phyloP scores from a whole-genome alignment of 2,888 invertebrate species.

The Dasysyrphus albostriatus region DNA sequence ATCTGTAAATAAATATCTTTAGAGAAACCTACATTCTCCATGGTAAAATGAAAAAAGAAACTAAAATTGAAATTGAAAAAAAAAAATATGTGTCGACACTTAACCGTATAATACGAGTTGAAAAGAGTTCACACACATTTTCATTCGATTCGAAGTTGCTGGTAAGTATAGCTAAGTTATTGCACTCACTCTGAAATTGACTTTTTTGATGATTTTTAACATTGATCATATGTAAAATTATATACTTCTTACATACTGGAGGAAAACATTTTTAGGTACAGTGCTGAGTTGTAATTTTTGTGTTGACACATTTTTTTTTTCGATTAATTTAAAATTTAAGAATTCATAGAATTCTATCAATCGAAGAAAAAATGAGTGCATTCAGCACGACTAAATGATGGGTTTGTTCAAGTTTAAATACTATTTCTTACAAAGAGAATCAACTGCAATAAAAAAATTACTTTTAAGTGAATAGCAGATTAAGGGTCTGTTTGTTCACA shows the following conservation, averaged over 20 bases:
- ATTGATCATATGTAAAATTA: neutral
- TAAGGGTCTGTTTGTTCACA: too few species aligned
- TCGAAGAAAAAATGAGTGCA: too few species aligned
- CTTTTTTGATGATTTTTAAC: conserved; percentile 37
- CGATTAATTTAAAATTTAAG: too few species aligned
- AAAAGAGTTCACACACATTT: conserved; percentile 13
- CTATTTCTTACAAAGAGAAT: too few species aligned
- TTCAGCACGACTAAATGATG: too few species aligned
- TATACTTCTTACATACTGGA: neutral
- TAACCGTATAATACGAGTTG: neutral
- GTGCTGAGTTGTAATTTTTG: neutral
- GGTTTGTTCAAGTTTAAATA: too few species aligned
- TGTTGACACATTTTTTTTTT: too few species aligned
- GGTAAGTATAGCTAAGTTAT: conserved; percentile 54
- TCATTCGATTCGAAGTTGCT: conserved; percentile 13
- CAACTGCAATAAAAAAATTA: too few species aligned
- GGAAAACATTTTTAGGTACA: neutral
- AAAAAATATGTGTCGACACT: conserved; percentile 18
- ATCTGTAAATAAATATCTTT: conserved; percentile 8
- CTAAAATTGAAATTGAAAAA: neutral
- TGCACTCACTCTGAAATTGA: conserved; percentile 44
- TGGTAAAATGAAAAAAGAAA: neutral
- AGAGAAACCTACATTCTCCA: neutral
- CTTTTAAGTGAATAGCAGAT: too few species aligned
- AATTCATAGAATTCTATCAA: too few species aligned